Base-by-base conservation (phyloP, 2,888 invertebrate species). In the Melangyna quadrimaculata region DNA sequence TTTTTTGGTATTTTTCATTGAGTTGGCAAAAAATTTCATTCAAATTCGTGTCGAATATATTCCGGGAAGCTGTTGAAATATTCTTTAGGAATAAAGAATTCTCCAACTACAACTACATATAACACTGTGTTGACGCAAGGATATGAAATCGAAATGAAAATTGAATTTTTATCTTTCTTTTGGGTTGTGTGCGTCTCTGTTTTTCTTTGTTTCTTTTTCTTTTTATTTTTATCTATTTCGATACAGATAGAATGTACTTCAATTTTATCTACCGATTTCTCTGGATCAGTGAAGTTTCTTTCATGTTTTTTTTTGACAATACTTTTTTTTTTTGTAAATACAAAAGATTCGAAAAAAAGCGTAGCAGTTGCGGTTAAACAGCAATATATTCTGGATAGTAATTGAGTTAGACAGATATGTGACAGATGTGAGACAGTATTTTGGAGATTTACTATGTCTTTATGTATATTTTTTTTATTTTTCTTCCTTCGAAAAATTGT, bases 121-220 rank as follows among this genome's bases (percentile, higher is more conserved):
- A 32, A 45, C 27, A 35, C 24, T 35, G 51, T 67, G 17, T 67
- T 67, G 65, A 35, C 27, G 37, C 71, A 80, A 80, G 75, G 71
- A 77, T 72, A 51, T 67, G 57, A 67, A 80, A 80, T 48, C 61
- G 57, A 67, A 80, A 80, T 48, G 80, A 72, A 84, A 84, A 84
- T 84, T 84, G 80, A 84, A 84, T 80, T 80, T 80, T 79, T 72
- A 75, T 67, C 35, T 67, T 80, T 75, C 29, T 72, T 63, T 77
- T 65, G 22, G 22, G 40, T 45, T 29, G 65, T 61, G 51, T 59
- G 55, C 40, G 24, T 55, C 2, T 35, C 0, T 37, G 3, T 19
- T 12, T 4, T 19, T 12, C n/a, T 19, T 14, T 59, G 10, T 32
- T 40, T 73, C 69, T 40, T 80, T 74, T 37, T 9, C 22, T n/a